Base-by-base conservation (phyloP, 1,140 invertebrate genomes). In the Conopomorpha cramerella region DNA sequence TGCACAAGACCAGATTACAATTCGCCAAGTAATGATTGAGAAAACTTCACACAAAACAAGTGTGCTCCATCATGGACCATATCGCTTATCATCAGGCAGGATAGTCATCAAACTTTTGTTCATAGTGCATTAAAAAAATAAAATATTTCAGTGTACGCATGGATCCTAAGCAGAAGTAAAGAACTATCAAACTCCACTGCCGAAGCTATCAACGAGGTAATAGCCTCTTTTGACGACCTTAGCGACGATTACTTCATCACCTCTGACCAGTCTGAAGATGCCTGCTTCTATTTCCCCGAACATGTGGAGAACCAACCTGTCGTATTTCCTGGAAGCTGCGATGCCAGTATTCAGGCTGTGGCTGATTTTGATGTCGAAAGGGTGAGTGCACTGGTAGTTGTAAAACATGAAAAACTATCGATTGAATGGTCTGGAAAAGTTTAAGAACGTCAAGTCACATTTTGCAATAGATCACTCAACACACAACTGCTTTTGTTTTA, bases 321-420 rank as follows among this genome's bases (percentile, higher is more conserved):
- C 8, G 27, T 51, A 0, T 51, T 62, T 25, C 36, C 43, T 28
- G 62, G 58, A 10, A 47, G 51, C 11, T 65, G 61, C 29, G 48
- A 56, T 26, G 14, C 29, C 8, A 56, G 41, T 27, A 49, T 66
- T 8, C 37, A 35, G 11, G 48, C 45, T 16, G 34, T 58, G 16
- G 25, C 18, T 1, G 41, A 51, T 29, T 65, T 65, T 30, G 28
- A 53, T 15, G 34, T 41, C 3, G 30, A n/a, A 3, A 31, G 29
- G 11, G 61, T 65, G 32, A 53, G 51, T 37, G 16, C 2, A 18
- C n/a, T n/a, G n/a, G n/a, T n/a, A n/a, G n/a, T n/a, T n/a, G n/a
- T n/a, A n/a, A n/a, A n/a, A n/a, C n/a, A n/a, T n/a, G n/a, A n/a
- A n/a, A n/a, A n/a, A n/a, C n/a, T n/a, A n/a, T n/a, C n/a, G n/a